Conservation (phyloP, 2,888 invertebrate species). For the Epinotia nisella region DNA sequence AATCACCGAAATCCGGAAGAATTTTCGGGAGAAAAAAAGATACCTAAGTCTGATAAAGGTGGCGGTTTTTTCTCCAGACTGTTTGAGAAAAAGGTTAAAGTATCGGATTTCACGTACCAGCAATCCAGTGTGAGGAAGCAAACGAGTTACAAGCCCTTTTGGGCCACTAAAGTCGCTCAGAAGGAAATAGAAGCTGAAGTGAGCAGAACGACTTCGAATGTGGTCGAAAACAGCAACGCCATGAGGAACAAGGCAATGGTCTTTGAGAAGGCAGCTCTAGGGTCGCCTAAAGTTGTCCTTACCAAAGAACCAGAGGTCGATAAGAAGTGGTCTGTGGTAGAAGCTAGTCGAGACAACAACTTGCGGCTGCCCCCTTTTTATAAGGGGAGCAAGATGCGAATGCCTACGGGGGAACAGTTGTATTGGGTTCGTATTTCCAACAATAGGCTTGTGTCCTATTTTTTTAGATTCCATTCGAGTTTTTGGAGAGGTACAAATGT, state of each 20-base stretch:
- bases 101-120: conserved; percentile 70
- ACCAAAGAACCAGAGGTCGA: conserved; percentile 47
- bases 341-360: conserved; percentile 60
- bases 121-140: conserved; percentile 64
- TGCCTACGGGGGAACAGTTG: conserved; percentile 74
- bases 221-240: conserved; percentile 53
- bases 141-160: conserved; percentile 67
- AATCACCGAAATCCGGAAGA: conserved; percentile 72
- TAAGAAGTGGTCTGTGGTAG: conserved; percentile 59
- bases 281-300: conserved; percentile 58
- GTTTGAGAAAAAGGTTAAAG: conserved; percentile 67
- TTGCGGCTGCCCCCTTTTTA: conserved; percentile 64
- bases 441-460: too few species aligned
- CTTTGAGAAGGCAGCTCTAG: conserved; percentile 54
- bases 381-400: conserved; percentile 72
- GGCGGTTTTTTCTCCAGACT: conserved; percentile 65
- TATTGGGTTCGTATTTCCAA: conserved; percentile 71
- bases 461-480: too few species aligned
- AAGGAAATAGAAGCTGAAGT: conserved; percentile 46
- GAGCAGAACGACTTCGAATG: conserved; percentile 48
- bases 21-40: conserved; percentile 55
- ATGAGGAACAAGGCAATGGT: conserved; percentile 55
- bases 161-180: conserved; percentile 68
- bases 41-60: conserved; percentile 49
- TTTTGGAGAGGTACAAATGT: too few species aligned